Percentiles rank a stretch among this genome's conserved stretches.
Evolutionary conservation across 2,113 vertebrate genomes (phyloP).

Genomic region (Turnix velox): DNA sequence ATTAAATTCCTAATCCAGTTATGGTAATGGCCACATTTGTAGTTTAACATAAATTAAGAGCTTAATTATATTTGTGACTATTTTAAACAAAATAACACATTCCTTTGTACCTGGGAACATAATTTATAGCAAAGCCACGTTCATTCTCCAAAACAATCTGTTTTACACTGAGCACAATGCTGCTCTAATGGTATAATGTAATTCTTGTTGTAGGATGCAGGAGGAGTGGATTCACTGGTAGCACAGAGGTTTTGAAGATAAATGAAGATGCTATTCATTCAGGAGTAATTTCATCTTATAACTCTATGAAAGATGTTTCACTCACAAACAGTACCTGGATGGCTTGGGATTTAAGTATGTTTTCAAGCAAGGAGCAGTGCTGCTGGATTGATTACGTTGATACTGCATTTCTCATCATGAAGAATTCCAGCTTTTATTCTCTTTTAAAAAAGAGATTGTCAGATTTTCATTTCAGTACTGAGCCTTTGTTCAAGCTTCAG

Average conservation of each 20-base stretch:
- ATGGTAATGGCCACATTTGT: slow-evolving; percentile 96
- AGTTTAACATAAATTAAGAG: slow-evolving; percentile 97
- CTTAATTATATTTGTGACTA: slow-evolving; percentile 98
- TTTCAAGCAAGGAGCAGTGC: slow-evolving; percentile 65
- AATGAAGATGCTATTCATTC: slow-evolving; percentile 99
- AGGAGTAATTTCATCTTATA: slow-evolving; percentile 95
- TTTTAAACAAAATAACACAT: slow-evolving; percentile 98
- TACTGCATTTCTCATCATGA: slow-evolving; percentile 73
- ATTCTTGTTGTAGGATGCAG: slow-evolving; percentile 81
- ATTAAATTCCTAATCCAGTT: slow-evolving; percentile 96
- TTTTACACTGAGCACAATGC: slow-evolving; percentile 86
- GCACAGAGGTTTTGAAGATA: slow-evolving; percentile 93
- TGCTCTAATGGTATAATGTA: slow-evolving; percentile 92
- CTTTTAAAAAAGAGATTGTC: slow-evolving; percentile 44
- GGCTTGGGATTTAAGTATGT: slow-evolving; percentile 71
- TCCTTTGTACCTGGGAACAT: slow-evolving; percentile 93
- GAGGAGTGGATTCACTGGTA: slow-evolving; percentile 89
- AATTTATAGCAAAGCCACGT: slow-evolving; percentile 99
- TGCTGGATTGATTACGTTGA: slow-evolving; percentile 75
- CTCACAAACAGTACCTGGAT: slow-evolving; percentile 66
- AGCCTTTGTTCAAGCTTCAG: slow-evolving; percentile 56
- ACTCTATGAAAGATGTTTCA: slow-evolving; percentile 89
- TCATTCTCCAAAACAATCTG: slow-evolving; percentile 96
- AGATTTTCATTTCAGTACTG: slow-evolving; percentile 61
- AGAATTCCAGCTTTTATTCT: slow-evolving; percentile 68